These are phyloP conservation scores for Pedionomus torquatus DNA, from an alignment of 2,113 vertebrate species.

Conservation along the genomic window DNA sequence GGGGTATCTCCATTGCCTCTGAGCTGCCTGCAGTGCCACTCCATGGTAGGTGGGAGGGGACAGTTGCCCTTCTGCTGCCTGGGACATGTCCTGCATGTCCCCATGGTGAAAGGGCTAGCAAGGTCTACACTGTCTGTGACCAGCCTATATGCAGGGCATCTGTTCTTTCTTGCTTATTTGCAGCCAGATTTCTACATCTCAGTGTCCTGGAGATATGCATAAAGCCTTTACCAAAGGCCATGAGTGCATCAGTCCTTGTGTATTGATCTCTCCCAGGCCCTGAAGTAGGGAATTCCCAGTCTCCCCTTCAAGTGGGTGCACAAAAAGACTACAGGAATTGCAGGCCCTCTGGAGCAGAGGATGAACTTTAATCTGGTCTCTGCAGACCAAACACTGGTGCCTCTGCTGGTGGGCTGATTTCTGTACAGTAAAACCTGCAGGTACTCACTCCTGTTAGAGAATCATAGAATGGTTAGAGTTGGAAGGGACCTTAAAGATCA, in stretches of 20 bases:
- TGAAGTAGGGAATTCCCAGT: not conserved
- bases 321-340: not conserved
- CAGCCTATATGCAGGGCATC: not conserved
- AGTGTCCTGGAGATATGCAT: accelerated
- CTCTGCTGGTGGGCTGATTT: not conserved
- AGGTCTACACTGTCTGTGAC: accelerated
- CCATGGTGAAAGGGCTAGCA: accelerated
- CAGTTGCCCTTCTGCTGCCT: not conserved
- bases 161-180: not conserved
- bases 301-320: not conserved
- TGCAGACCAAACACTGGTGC: not conserved
- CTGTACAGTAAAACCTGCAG: not conserved
- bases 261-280: not conserved
- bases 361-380: not conserved
- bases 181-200: not conserved
- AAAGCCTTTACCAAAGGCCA: not conserved
- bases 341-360: not conserved
- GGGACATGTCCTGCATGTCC: accelerated
- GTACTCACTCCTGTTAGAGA: not conserved
- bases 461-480: too few relatives aligned
- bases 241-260: not conserved
- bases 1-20: not conserved
- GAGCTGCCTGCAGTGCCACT: accelerated
- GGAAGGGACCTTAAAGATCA: too few relatives aligned
- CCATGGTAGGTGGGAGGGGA: accelerated